Conservation (phyloP, 1,140 invertebrate species). For the Planococcus citri region DNA sequence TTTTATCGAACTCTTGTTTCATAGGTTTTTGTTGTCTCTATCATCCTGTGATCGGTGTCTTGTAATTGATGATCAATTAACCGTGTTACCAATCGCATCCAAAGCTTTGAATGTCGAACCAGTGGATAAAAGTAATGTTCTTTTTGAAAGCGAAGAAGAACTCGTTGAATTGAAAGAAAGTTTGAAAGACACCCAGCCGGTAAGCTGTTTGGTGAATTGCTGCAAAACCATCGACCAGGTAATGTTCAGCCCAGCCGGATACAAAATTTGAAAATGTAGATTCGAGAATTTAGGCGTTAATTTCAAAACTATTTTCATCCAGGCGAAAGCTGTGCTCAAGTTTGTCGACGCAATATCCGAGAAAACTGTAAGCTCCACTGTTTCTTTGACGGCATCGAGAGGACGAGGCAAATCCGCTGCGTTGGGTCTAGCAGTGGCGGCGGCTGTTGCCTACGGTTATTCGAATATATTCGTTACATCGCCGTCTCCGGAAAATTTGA, state of each 20-base stretch:
- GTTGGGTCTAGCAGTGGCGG: slow-evolving; percentile 83
- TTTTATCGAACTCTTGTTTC: background rate
- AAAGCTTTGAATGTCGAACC: slow-evolving; percentile 60
- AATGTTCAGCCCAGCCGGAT: slow-evolving; percentile 11
- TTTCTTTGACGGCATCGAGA: slow-evolving; percentile 89
- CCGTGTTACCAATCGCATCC: slow-evolving; percentile 83
- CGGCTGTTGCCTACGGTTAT: slow-evolving; percentile 75
- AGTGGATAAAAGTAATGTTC: slow-evolving; percentile 38
- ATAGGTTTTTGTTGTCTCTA: slow-evolving; percentile 79
- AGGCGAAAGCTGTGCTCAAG: slow-evolving; percentile 79
- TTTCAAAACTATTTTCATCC: slow-evolving; percentile 25
- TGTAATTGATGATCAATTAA: slow-evolving; percentile 86
- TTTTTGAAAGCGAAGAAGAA: slow-evolving; percentile 38
- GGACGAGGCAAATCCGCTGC: slow-evolving; percentile 97
- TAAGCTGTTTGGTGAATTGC: slow-evolving; percentile 75
- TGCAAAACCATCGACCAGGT: slow-evolving; percentile 91
- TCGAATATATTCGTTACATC: slow-evolving; percentile 98
- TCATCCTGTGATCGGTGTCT: slow-evolving; percentile 76
- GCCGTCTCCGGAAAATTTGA: slow-evolving; percentile 95
- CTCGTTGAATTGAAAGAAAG: slow-evolving; percentile 66
- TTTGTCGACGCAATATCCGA: slow-evolving; percentile 93
- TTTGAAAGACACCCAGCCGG: slow-evolving; percentile 76
- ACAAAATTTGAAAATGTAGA: no score
- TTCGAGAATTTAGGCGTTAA: no score
- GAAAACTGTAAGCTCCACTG: slow-evolving; percentile 76